A percentile compares a stretch with the other conserved stretches of the same genome.
Evolutionary conservation across 2,888 invertebrate species (phyloP).

Genomic region (Thumatha senex): DNA sequence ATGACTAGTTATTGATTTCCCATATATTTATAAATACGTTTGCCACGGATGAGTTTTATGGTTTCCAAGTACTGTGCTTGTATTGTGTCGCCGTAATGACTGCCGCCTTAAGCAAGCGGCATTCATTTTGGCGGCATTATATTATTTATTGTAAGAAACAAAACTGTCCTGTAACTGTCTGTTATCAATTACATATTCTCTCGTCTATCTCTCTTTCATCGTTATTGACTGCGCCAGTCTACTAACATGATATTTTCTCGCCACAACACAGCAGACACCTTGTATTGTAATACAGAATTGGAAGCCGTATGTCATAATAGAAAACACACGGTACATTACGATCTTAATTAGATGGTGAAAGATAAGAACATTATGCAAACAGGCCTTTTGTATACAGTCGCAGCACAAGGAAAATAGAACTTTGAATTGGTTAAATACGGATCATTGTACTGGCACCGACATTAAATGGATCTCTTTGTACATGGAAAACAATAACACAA

Average conservation of each 20-base stretch:
- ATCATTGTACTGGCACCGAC: constrained; percentile 65
- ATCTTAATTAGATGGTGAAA: constrained; percentile 54
- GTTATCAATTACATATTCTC: no score
- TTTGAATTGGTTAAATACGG: constrained; percentile 66
- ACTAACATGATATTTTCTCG: constrained; percentile 32
- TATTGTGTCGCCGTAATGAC: no score
- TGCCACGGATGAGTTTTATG: no score
- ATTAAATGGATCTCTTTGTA: constrained; percentile 71
- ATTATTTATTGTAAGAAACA: no score
- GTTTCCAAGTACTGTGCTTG: no score
- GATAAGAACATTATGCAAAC: constrained; percentile 69
- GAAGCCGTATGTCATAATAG: constrained; percentile 28
- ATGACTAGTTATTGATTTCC: no score
- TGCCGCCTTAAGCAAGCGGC: no score
- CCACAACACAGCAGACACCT: constrained; percentile 20
- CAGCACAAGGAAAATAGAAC: constrained; percentile 64
- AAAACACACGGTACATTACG: constrained; percentile 32
- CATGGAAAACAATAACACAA: constrained; percentile 67
- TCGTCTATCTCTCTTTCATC: not conserved
- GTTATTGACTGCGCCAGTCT: constrained; percentile 30
- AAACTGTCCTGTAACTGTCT: no score
- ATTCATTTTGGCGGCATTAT: no score
- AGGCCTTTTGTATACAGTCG: constrained; percentile 59
- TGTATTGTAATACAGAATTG: constrained; percentile 37
- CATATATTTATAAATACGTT: no score